Evolutionary conservation across 2,797 vertebrate species (phyloP).

Genomic region (Squalus acanthias): DNA sequence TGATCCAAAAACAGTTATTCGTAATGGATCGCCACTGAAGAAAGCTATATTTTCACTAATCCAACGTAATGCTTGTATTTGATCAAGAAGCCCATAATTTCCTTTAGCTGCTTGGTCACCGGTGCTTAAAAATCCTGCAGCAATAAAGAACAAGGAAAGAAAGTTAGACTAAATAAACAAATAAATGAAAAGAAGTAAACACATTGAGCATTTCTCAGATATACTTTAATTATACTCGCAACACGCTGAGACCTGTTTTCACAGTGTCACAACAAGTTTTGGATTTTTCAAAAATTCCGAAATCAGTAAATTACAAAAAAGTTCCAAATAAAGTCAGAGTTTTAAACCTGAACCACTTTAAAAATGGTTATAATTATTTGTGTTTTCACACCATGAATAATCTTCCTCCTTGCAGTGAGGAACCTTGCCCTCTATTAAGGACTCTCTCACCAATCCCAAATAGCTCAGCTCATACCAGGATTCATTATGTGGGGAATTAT

Average conservation of each 20-base stretch:
- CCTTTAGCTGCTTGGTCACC: slow-evolving; percentile 98
- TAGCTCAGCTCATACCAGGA: not conserved
- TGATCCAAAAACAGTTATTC: slow-evolving; percentile 98
- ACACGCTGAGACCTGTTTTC: not conserved
- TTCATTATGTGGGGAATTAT: not conserved
- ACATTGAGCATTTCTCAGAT: not conserved
- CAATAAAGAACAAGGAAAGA: slow-evolving; percentile 42
- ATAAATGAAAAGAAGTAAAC: not conserved
- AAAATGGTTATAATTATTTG: not conserved
- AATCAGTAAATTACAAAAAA: not conserved
- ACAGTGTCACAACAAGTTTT: not conserved
- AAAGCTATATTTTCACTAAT: slow-evolving; percentile 97
- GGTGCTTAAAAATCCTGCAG: slow-evolving; percentile 90
- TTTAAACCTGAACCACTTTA: slow-evolving; percentile 35
- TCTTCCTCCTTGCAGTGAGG: not conserved
- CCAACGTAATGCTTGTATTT: slow-evolving; percentile 95
- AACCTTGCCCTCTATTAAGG: not conserved
- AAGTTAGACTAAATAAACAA: not conserved
- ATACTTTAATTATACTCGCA: not conserved
- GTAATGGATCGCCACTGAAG: slow-evolving; percentile 92
- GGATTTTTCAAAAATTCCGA: not conserved
- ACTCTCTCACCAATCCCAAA: not conserved
- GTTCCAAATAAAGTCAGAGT: slow-evolving; percentile 14
- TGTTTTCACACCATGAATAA: not conserved
- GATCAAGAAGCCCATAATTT: slow-evolving; percentile 93